Evolutionary conservation across 2,888 invertebrate genomes (phyloP).

Genomic region (Hyles lineata): DNA sequence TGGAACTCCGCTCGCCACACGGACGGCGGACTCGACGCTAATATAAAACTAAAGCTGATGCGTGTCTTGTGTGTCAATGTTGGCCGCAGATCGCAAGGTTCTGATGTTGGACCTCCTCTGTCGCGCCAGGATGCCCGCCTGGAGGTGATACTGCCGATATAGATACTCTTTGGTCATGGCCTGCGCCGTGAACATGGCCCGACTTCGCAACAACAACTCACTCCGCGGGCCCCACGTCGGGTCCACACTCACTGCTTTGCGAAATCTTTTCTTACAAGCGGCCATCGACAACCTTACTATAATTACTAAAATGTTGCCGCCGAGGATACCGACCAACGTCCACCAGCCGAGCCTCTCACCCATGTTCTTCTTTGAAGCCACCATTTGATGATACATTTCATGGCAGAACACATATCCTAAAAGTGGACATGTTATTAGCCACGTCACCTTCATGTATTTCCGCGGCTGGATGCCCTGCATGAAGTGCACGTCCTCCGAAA

Average conservation of each 20-base stretch:
- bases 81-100: constrained; percentile 26
- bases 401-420: constrained; percentile 52
- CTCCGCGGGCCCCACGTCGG: constrained; percentile 69
- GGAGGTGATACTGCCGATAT: constrained; percentile 77
- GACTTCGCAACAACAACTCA: constrained; percentile 67
- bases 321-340: constrained; percentile 37
- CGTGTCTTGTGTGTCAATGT: constrained; percentile 10
- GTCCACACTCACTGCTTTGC: constrained; percentile 52
- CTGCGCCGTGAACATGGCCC: constrained; percentile 78
- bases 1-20: neutral
- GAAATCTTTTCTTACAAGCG: constrained; percentile 47
- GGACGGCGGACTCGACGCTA: no score
- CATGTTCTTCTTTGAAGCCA: neutral
- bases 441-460: constrained; percentile 59
- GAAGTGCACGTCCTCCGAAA: constrained; percentile 78
- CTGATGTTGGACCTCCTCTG: constrained; percentile 62
- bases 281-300: constrained; percentile 49
- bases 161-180: constrained; percentile 82
- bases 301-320: constrained; percentile 39
- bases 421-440: constrained; percentile 53
- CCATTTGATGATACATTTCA: constrained; percentile 45
- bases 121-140: constrained; percentile 68
- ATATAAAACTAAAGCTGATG: neutral
- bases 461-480: constrained; percentile 74
- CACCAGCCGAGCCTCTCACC: constrained; percentile 43